These are phyloP conservation scores for Eudemis profundana DNA, from an alignment of 2,888 invertebrate genomes.

Conservation along the genomic window DNA sequence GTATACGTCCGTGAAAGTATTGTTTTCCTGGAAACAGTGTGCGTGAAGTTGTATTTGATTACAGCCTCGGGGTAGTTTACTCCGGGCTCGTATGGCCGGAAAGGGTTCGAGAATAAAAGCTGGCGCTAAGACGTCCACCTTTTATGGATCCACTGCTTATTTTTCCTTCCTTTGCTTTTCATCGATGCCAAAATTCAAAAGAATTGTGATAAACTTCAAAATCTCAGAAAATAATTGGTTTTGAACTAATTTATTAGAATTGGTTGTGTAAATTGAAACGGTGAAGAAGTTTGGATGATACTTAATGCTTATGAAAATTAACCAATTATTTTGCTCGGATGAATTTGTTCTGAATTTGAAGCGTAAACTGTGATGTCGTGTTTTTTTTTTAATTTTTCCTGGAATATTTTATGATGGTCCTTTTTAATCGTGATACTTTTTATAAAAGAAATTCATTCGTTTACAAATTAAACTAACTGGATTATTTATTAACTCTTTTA, in stretches of 20 bases:
- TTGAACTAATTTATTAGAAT: neutral
- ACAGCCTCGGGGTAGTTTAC: constrained; percentile 46
- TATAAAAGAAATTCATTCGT: too few species aligned
- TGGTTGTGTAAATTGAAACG: neutral
- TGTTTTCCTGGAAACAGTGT: constrained; percentile 43
- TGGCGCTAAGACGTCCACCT: constrained; percentile 19
- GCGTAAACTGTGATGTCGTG: too few species aligned
- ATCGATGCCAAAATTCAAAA: neutral
- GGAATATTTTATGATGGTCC: too few species aligned
- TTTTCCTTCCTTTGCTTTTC: constrained; percentile 8
- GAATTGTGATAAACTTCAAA: neutral
- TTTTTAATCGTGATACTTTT: too few species aligned
- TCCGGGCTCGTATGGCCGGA: constrained; percentile 18
- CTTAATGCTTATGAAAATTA: neutral
- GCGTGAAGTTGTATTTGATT: constrained; percentile 50
- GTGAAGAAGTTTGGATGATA: neutral
- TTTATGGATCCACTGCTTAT: constrained; percentile 11
- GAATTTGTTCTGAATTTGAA: neutral
- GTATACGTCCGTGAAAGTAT: neutral
- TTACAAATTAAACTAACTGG: too few species aligned
- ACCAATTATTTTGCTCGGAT: neutral
- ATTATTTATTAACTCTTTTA: too few species aligned
- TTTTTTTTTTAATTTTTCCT: too few species aligned
- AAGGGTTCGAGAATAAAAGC: constrained; percentile 25
- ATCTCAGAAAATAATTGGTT: neutral